Base-by-base conservation (phyloP, 2,113 vertebrate species). In the Xiphias gladius region DNA sequence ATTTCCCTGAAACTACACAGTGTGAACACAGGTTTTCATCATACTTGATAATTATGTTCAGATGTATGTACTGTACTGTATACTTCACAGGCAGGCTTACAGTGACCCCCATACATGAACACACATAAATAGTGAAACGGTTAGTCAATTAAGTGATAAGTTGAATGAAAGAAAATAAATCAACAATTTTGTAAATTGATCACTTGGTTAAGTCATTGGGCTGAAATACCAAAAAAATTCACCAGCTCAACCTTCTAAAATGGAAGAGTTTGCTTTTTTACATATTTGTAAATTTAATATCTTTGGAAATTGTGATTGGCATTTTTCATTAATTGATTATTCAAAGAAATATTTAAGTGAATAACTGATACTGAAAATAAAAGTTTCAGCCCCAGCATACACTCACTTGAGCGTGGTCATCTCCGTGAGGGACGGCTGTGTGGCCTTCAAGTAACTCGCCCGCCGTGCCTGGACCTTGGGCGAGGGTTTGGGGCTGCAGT, bases 371-470 rank as follows among this genome's bases (percentile, higher is more conserved):
- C 8, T 6, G 13, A 68, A 39, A 84, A 24, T 9, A 11, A 13
- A 1, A 0, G 1, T 55, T 39, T 57, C 8, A 10, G n/a, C 8
- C 1, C 68, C 9, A 17, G 0, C 39, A 24, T 10, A 77, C 76
- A 12, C 0, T 96, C 91, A 99, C 98, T 97, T 96, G 86, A 97
- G 97, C 0, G 97, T 96, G 69, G 97, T 97, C 95, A 97, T 97
- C 93, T 99, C 98, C 13, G 98, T 97, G 88, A 99, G 95, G 2
- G 98, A 99, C 55, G 98, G 98, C 91, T 99, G 98, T 5, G 98
- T 99, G 94, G 98, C 98, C 93, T 98, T 98, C 95, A 99, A 96
- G 95, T 99, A 99, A 94, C 98, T 99, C 90, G 99, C 97, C 82
- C 98, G 96, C 79, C 98, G 95, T 2, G 97, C 97, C 83, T 98